Evolutionary conservation across 1,140 invertebrate genomes (phyloP), one percentile per base, ranked within the genome.

Genomic region (Octopus sinensis): DNA sequence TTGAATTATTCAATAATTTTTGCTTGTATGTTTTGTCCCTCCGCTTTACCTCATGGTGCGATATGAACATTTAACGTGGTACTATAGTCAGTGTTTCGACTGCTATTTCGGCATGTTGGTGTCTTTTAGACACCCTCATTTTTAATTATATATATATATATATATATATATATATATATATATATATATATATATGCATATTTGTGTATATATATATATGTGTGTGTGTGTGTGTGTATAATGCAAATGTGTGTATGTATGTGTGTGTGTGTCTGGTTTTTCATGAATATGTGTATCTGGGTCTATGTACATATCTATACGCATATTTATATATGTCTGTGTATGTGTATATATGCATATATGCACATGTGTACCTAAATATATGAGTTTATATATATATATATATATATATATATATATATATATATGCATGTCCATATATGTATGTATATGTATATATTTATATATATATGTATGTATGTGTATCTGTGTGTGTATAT

Each of bases 401-500:
- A 62, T 62, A 62, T 62, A 62, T 62, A 62, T 62, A 62, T 62
- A 62, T 62, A 62, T 62, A 62, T 62, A 62, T 62, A 62, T 62
- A 62, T 62, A 62, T 62, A 62, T 62, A 62, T 62, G 17, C 17
- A 62, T 62, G 17, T 62, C 6, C 17, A 62, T 62, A 62, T 62
- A 62, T 62, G 17, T 62, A 62, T 62, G 17, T 62, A 62, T 62
- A 62, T 62, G 17, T 62, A 62, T 62, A 62, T 62, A 62, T 62
- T 9, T 62, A 62, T 62, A 62, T 62, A 62, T 62, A 62, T 62
- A 62, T 62, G 17, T 62, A 62, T 62, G 17, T 62, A 62, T 62
- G 17, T 62, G 17, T 62, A 62, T 62, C 6, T 62, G 17, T 62
- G 17, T 62, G 17, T 62, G 17, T 62, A 62, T 62, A 62, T 62